Evolutionary conservation across 2,113 vertebrate species (phyloP).

Genomic region (Serranochromis macrocephalus): DNA sequence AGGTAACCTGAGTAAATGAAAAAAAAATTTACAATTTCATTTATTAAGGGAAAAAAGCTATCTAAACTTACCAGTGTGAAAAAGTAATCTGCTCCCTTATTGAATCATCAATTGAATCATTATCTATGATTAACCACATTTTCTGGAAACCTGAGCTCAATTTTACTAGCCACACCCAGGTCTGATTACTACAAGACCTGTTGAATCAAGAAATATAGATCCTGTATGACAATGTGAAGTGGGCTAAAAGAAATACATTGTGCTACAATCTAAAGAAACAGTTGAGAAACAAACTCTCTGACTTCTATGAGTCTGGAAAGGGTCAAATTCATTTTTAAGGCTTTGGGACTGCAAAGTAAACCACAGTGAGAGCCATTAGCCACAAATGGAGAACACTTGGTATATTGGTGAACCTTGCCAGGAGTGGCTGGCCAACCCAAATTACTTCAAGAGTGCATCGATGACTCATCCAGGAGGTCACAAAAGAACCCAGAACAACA

Average conservation of each 20-base stretch:
- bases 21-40: neutral
- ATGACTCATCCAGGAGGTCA: neutral
- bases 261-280: neutral
- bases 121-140: neutral
- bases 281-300: neutral
- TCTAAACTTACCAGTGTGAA: neutral
- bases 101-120: neutral
- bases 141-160: neutral
- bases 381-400: neutral
- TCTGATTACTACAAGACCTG: neutral
- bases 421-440: neutral
- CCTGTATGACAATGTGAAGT: neutral
- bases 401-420: neutral
- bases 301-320: neutral
- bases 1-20: neutral
- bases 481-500: neutral
- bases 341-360: neutral
- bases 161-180: neutral
- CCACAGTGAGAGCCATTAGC: neutral
- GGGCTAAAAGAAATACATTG: neutral
- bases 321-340: neutral
- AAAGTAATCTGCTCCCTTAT: neutral
- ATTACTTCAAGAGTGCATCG: neutral
- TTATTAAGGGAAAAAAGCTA: neutral
- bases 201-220: neutral